phyloP scores from a whole-genome alignment of 53 echinoderm and acorn worm genomes.

The Luidia sarsii region DNA sequence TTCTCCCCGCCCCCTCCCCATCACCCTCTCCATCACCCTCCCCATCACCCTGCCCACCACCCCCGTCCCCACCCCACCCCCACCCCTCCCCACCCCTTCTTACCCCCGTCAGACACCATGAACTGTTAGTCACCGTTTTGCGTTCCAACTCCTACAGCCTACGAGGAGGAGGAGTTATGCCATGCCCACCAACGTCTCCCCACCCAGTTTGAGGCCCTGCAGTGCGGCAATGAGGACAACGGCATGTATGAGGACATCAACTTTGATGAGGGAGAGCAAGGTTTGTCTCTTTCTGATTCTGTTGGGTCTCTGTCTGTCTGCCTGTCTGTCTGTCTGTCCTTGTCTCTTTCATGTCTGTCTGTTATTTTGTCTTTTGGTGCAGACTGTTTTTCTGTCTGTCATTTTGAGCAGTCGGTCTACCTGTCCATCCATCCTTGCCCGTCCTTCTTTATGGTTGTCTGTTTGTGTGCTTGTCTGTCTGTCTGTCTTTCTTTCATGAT shows the following conservation, averaged over 20 bases:
- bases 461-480: background rate
- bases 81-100: too few species aligned
- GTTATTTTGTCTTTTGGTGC: background rate
- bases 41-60: too few species aligned
- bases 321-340: background rate
- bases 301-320: background rate
- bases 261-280: constrained; percentile 93
- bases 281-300: constrained; percentile 34
- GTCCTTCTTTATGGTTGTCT: too few species aligned
- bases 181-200: constrained; percentile 72
- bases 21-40: too few species aligned
- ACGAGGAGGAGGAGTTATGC: constrained; percentile 54
- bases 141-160: too few species aligned
- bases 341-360: background rate
- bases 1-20: too few species aligned
- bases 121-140: too few species aligned
- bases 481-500: background rate
- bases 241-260: constrained; percentile 77
- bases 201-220: constrained; percentile 77
- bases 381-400: background rate
- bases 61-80: too few species aligned
- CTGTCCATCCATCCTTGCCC: too few species aligned
- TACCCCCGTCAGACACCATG: too few species aligned
- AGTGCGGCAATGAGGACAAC: constrained; percentile 68
- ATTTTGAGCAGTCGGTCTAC: background rate